Base-by-base conservation (phyloP, 2,888 invertebrate species). In the Slavum lentiscoides region DNA sequence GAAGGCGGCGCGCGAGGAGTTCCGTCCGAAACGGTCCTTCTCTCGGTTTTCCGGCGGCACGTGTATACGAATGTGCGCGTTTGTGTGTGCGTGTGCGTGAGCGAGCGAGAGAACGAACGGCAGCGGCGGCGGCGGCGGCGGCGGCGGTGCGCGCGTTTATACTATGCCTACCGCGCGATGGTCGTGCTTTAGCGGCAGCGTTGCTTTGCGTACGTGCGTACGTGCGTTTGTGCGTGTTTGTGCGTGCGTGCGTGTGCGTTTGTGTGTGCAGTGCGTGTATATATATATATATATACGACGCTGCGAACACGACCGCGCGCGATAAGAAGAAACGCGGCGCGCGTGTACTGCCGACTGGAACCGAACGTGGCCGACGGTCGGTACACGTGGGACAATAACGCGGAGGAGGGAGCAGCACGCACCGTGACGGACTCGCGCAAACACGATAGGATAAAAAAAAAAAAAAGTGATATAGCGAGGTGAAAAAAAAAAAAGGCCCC, bases 1-100 rank as follows among this genome's bases (percentile, higher is more conserved):
- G 64, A 53, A 61, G 72, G 72, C 64, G 39, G 80, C 64, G 76
- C 59, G 76, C 59, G 74, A 67, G 66, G 74, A 67, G 75, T 75
- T 80, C 11, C 77, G 77, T 67, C 66, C 67, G 43, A 75, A 75
- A 75, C 77, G 64, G 70, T 80, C 69, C 77, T 30, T 70, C 62
- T 77, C 69, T 70, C 70, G 68, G 77, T 70, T 77, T 64, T 21
- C 80, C 64, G 76, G 72, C 66, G 83, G 84, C 75, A 75, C 75
- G 75, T 67, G 67, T 67, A 43, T 9, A 39, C 37, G 43, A 17
- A n/a, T n/a, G 64, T 66, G 74, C 39, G 74, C 39, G 74, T 19
- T 9, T 19, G 72, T 72, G 58, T 15, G 70, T 37, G 55, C 13
- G 55, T 17, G 69, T 19, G 30, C 9, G 49, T 8, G 68, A 13